Evolutionary conservation across 2,113 vertebrate genomes (phyloP).

Genomic region (Rhea americana): DNA sequence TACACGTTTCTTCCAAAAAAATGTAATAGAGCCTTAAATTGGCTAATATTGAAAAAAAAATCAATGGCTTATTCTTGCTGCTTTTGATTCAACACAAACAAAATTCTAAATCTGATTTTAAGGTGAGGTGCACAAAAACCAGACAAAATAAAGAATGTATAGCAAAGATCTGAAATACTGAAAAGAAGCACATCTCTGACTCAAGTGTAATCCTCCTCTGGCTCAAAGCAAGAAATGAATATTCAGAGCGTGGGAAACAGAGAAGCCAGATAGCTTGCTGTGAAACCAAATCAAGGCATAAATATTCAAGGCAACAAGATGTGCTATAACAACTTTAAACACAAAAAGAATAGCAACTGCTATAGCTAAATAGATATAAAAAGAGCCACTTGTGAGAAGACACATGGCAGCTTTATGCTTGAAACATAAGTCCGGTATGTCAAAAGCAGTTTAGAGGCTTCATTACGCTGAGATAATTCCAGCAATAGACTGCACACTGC

Average conservation of each 20-base stretch:
- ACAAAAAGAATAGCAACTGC: slow-evolving; percentile 26
- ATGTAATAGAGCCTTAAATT: rapidly evolving
- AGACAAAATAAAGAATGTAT: neutral
- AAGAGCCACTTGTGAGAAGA: slow-evolving; percentile 8
- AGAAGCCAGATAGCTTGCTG: slow-evolving; percentile 28
- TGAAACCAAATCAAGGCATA: slow-evolving; percentile 50
- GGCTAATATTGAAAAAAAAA: neutral
- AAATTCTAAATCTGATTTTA: slow-evolving; percentile 31
- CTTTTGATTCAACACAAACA: neutral
- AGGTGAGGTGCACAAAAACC: neutral
- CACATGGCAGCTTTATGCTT: neutral
- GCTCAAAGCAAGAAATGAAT: slow-evolving; percentile 56
- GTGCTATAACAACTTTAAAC: slow-evolving; percentile 6
- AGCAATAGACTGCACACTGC: neutral
- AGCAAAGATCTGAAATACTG: neutral
- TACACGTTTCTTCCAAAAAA: neutral
- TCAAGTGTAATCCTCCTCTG: slow-evolving; percentile 30
- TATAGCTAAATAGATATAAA: slow-evolving; percentile 28
- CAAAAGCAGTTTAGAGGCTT: neutral
- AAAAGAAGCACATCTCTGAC: neutral
- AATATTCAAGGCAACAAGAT: slow-evolving; percentile 57
- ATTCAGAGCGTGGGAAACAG: slow-evolving; percentile 35
- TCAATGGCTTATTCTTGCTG: neutral
- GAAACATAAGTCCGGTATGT: neutral
- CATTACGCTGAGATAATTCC: neutral